Evolutionary conservation across 2,797 vertebrate species (phyloP), one percentile per base, ranked within the genome.

Genomic region (Myioborus melanocephalus): DNA sequence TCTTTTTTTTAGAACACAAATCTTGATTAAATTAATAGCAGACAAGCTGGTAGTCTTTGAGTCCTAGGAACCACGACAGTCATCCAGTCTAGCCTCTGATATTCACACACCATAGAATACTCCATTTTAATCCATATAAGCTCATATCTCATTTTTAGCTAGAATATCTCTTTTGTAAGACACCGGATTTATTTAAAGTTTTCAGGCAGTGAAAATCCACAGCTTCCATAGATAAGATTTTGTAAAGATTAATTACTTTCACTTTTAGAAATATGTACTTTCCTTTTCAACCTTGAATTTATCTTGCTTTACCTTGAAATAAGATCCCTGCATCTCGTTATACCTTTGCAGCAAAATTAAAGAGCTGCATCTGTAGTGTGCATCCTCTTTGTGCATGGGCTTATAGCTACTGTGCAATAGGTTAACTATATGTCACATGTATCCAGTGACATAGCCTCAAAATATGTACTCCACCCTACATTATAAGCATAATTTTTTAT

Each of bases 201-300:
- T 89, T 77, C 49, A 91, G 65, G 43, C 46, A 68, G 32, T 64
- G 46, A 90, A 92, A 87, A 87, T 52, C 57, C 64, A 83, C 56
- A 24, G 30, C 50, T 83, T 85, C 21, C 24, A 4, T 22, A 57
- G n/a, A 64, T 57, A 87, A 91, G 78, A 93, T 91, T 90, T 75
- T 47, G n/a, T 37, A 75, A 85, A 85, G 68, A 93, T 90, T 94
- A 95, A 87, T 95, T 94, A 73, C 60, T 86, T 91, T 85, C 70
- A 68, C 57, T 72, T 89, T 80, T 30, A 77, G 56, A 91, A 95
- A 82, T 66, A 82, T 1, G 7, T 39, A 60, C 23, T 65, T 93
- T 84, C 44, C 68, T 95, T 84, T 80, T 69, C 81, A 90, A 82
- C 70, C 63, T 93, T 93, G 83, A 90, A 91, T 94, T 89, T 85